Evolutionary conservation across 2,797 vertebrate species (phyloP).

Genomic region (Melanotaenia maccullochi): DNA sequence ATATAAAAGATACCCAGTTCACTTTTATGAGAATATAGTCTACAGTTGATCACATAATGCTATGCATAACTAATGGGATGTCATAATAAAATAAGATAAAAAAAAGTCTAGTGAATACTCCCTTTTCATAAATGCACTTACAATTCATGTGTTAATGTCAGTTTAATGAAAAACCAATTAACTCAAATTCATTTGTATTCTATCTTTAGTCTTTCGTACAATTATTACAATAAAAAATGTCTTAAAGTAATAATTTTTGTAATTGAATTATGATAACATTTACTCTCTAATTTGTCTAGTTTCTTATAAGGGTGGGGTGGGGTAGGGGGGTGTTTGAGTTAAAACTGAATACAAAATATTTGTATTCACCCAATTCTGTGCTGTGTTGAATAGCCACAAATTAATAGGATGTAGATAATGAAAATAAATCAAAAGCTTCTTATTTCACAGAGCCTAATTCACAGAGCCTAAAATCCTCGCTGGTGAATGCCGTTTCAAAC

Average conservation of each 20-base stretch:
- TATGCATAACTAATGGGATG: not conserved
- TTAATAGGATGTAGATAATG: not conserved
- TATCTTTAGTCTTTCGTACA: not conserved
- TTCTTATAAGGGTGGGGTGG: not conserved
- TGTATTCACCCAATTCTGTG: not conserved
- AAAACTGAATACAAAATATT: not conserved
- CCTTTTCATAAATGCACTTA: not conserved
- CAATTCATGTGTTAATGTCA: too few species aligned
- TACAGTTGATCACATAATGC: too few species aligned
- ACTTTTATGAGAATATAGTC: too few species aligned
- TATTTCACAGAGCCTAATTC: not conserved
- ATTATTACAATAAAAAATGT: not conserved
- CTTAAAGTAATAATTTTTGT: not conserved
- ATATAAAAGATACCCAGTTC: too few species aligned
- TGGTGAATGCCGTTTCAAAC: constrained; percentile 13
- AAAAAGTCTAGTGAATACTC: not conserved
- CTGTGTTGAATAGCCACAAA: not conserved
- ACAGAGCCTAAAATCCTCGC: not conserved
- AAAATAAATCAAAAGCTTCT: not conserved
- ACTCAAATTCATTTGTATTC: not conserved
- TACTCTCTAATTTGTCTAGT: not conserved
- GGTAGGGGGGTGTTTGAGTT: too few species aligned
- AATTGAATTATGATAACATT: not conserved
- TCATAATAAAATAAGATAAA: too few species aligned
- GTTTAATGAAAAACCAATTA: not conserved